Evolutionary conservation across 1,140 invertebrate species (phyloP).

Genomic region (Lordiphosa clarofinis): DNA sequence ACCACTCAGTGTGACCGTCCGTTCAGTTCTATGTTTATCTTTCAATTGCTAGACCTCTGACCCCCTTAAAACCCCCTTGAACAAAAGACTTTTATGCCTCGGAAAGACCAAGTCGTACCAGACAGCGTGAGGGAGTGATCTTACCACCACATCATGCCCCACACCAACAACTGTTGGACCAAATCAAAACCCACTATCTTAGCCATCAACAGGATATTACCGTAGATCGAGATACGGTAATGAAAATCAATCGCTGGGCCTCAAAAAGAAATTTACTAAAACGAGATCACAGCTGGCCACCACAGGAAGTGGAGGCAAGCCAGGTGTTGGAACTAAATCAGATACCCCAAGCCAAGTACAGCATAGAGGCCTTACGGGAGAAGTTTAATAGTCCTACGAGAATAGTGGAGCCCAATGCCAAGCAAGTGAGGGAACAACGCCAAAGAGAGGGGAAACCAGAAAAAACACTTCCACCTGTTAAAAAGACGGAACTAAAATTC

Average conservation of each 20-base stretch:
- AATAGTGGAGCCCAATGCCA: conserved; percentile 48
- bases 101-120: conserved; percentile 51
- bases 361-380: conserved; percentile 60
- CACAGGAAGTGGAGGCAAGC: conserved; percentile 25
- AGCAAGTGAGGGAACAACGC: conserved; percentile 37
- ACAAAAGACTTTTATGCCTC: conserved; percentile 34
- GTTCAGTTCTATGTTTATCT: conserved; percentile 19
- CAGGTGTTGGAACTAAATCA: background rate
- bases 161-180: conserved; percentile 67
- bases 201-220: conserved; percentile 69
- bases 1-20: conserved; percentile 14
- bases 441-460: conserved; percentile 9
- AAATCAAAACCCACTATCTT: conserved; percentile 69
- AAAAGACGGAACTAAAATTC: background rate
- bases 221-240: conserved; percentile 72
- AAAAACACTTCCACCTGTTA: conserved; percentile 5
- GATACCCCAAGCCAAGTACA: conserved; percentile 37
- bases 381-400: conserved; percentile 69
- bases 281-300: conserved; percentile 77
- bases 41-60: conserved; percentile 1
- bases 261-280: conserved; percentile 58
- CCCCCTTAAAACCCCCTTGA: background rate
- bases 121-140: conserved; percentile 38
- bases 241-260: conserved; percentile 73
- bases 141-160: conserved; percentile 47